These are phyloP conservation scores for Dione juno DNA, from an alignment of 2,888 invertebrate species.

Conservation along the genomic window DNA sequence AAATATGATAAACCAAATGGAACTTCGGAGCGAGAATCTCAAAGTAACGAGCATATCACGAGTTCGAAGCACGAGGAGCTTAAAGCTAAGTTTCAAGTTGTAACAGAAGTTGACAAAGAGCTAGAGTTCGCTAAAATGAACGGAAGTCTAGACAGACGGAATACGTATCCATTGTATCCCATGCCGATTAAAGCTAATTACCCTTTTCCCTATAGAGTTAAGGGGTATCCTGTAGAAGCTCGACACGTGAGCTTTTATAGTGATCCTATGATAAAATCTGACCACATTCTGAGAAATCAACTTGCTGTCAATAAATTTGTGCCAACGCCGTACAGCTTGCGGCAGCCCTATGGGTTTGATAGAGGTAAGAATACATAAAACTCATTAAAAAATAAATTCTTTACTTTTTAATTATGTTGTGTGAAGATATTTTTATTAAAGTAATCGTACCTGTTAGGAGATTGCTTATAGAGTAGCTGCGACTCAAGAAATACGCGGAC, in stretches of 20 bases:
- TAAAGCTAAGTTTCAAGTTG: constrained; percentile 54
- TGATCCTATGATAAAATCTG: constrained; percentile 65
- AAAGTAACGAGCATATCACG: constrained; percentile 50
- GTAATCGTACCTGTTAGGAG: too few species aligned
- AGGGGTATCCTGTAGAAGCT: constrained; percentile 53
- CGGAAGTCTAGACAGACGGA: constrained; percentile 63
- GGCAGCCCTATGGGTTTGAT: constrained; percentile 70
- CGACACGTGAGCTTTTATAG: constrained; percentile 66
- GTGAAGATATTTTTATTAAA: too few species aligned
- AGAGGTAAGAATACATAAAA: constrained; percentile 60
- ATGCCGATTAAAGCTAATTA: constrained; percentile 66
- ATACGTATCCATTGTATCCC: constrained; percentile 71
- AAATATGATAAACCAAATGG: constrained; percentile 56
- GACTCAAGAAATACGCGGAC: too few species aligned
- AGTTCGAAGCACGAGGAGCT: constrained; percentile 23
- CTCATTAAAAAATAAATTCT: too few species aligned
- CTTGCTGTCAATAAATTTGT: constrained; percentile 66
- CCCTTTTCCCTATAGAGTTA: constrained; percentile 65
- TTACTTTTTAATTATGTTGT: too few species aligned
- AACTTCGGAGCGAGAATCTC: constrained; percentile 61
- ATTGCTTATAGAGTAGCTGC: too few species aligned
- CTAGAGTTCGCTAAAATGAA: constrained; percentile 55
- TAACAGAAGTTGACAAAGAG: constrained; percentile 59
- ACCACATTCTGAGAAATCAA: constrained; percentile 67
- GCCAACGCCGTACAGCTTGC: constrained; percentile 61